Base-by-base conservation (phyloP, 2,888 invertebrate species). In the Cryptocephalus primarius region DNA sequence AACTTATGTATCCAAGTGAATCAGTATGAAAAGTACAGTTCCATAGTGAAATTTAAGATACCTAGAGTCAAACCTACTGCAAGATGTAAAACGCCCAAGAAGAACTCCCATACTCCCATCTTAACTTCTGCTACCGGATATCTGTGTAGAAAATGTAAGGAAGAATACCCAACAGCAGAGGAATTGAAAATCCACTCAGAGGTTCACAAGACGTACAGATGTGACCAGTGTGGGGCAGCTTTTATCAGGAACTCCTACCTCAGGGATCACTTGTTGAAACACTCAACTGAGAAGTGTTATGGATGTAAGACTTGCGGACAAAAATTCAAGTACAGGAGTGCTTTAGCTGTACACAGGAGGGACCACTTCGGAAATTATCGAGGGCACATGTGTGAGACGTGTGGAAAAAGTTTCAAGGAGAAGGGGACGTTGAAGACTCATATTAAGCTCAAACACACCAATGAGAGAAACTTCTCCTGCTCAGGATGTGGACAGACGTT, bases 371-470 rank as follows among this genome's bases (percentile, higher is more conserved):
- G 60, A 10, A 55, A 62, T 51, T 62, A 60, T 1, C 50, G 57
- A 38, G 52, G 58, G 40, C 58, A 56, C 32, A 55, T 61, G 40
- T 64, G 64, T 36, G 63, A 63, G 38, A 47, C 55, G 9, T 64
- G 64, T 42, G 64, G 64, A 2, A 50, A 57, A 39, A 56, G 55
- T 22, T 63, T 64, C 45, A 63, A 60, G n/a, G 61, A 59, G 39
- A 54, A 52, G 38, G 55, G 57, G 32, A 62, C 63, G n/a, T 45
- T 64, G 34, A 61, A 59, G 45, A 62, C 60, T 8, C 64, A 64
- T 42, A 55, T 54, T 9, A 53, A 56, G 32, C 46, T 64, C 32
- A 50, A 60, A n/a, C 64, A 64, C 46, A 50, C 55, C 34, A 54
- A 57, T 42, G 56, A 57, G n/a, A 51, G 61, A 4, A 60, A 63